These are phyloP conservation scores for Myotis pilosus DNA, from an alignment of 2,797 vertebrate genomes.

Conservation along the genomic window DNA sequence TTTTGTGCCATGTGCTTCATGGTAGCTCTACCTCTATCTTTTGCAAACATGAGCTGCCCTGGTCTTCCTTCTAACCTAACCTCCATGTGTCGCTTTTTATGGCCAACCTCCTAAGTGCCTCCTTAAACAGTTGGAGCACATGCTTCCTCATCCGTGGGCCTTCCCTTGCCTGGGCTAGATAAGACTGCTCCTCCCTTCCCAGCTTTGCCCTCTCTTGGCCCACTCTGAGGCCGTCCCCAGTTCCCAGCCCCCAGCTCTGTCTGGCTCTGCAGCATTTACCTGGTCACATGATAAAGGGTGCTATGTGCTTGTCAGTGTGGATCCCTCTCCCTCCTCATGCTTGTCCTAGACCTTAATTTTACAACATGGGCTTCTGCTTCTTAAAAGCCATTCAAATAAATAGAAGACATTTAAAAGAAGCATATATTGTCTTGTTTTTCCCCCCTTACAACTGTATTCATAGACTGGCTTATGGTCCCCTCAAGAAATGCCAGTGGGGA, in stretches of 20 bases:
- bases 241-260: not conserved
- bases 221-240: not conserved
- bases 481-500: not conserved
- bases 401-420: not conserved
- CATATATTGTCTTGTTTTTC: not conserved
- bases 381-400: conserved; percentile 68
- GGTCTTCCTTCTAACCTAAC: not conserved
- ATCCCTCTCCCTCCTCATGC: not conserved
- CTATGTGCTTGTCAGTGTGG: not conserved
- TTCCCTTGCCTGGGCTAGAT: not conserved
- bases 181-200: not conserved
- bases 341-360: not conserved
- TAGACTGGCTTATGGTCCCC: not conserved
- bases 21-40: not conserved
- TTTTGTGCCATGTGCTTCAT: not conserved
- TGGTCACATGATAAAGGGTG: not conserved
- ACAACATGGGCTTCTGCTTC: not conserved
- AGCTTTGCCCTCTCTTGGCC: not conserved
- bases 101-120: conserved; percentile 44
- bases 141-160: not conserved
- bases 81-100: not conserved
- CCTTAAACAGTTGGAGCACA: not conserved
- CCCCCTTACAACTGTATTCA: not conserved
- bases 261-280: not conserved
- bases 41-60: not conserved